These are phyloP conservation scores for Myrmecophaga tridactyla DNA, from an alignment of 2,113 vertebrate species.

Conservation along the genomic window DNA sequence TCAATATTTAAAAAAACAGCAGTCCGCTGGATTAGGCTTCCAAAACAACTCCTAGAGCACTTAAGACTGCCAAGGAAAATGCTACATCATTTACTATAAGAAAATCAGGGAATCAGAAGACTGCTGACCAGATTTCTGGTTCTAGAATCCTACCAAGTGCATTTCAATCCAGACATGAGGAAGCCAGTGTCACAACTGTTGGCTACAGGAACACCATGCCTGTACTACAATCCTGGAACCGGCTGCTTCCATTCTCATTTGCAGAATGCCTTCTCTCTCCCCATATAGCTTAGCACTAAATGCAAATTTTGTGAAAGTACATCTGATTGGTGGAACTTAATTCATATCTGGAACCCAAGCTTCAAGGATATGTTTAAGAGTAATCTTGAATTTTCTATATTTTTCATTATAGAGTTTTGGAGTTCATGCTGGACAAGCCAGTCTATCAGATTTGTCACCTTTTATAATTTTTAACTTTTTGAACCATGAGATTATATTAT, in stretches of 20 bases:
- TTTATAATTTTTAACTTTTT: background rate
- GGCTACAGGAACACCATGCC: background rate
- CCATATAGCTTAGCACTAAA: background rate
- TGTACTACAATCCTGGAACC: background rate
- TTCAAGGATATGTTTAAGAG: background rate
- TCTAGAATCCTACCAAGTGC: background rate
- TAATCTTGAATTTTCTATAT: background rate
- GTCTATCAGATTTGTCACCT: background rate
- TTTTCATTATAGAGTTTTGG: background rate
- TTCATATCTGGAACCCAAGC: background rate
- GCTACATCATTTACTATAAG: background rate
- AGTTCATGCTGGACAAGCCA: background rate
- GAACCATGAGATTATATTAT: background rate
- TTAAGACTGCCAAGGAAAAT: background rate
- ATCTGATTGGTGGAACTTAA: background rate
- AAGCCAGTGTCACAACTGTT: background rate
- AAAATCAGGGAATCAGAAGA: background rate
- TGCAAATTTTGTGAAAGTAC: background rate
- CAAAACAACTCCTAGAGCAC: background rate
- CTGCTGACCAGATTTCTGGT: background rate
- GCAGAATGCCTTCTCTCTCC: background rate
- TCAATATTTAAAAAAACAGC: background rate
- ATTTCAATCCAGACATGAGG: background rate
- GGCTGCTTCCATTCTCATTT: background rate
- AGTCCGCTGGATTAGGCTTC: background rate